Evolutionary conservation across 2,113 vertebrate species (phyloP).

Genomic region (Cryptomyrus ogoouensis): DNA sequence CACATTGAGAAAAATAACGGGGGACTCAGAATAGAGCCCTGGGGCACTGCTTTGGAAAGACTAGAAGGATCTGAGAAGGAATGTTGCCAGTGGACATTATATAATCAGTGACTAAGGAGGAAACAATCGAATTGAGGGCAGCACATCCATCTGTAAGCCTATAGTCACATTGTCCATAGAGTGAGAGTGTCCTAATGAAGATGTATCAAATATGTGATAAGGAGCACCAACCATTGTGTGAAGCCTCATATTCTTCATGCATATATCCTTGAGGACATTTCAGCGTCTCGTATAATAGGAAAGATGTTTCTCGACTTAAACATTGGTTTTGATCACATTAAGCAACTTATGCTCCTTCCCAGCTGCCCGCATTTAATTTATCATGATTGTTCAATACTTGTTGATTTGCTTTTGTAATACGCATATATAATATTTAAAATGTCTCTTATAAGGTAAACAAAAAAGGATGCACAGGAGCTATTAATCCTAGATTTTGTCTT

Average conservation of each 20-base stretch:
- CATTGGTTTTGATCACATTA: neutral
- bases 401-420: neutral
- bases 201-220: neutral
- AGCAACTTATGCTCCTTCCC: neutral
- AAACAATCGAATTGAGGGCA: neutral
- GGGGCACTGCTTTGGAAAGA: neutral
- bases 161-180: neutral
- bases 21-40: neutral
- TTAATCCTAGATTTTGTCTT: neutral
- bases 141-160: neutral
- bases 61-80: neutral
- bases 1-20: conserved; percentile 1
- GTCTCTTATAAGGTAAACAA: neutral
- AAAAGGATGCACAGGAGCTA: neutral
- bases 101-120: neutral
- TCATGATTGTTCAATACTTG: neutral
- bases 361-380: neutral
- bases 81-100: neutral
- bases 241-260: neutral
- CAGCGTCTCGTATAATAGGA: neutral
- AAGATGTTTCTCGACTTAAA: neutral
- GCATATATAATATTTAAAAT: neutral
- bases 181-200: neutral
- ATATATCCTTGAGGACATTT: neutral
- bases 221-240: neutral